A percentile compares a stretch with the other conserved stretches of the same genome.
phyloP scores from a whole-genome alignment of 1,140 invertebrate species.

The Bathynomus jamesi region DNA sequence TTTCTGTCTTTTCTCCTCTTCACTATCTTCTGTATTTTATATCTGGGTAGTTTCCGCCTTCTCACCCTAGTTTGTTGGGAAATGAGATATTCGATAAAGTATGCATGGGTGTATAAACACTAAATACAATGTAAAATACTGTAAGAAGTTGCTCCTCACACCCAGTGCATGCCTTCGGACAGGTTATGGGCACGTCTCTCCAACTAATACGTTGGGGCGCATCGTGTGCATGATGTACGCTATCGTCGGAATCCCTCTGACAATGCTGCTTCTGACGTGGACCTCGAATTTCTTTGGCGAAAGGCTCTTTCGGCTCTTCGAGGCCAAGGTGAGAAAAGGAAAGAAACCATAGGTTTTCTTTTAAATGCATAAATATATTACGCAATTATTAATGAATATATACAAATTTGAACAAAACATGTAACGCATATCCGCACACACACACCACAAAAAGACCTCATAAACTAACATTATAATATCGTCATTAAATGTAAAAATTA shows the following conservation, averaged over 20 bases:
- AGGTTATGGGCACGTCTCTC: conserved; percentile 92
- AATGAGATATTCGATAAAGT: too few species aligned
- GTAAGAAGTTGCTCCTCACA: background rate
- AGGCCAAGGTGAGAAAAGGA: conserved; percentile 23
- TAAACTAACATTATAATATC: too few species aligned
- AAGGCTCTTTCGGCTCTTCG: conserved; percentile 32
- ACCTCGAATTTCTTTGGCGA: conserved; percentile 39
- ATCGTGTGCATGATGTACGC: conserved; percentile 87
- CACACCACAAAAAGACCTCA: too few species aligned
- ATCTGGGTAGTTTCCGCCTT: too few species aligned
- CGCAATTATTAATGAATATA: too few species aligned
- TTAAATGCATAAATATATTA: too few species aligned
- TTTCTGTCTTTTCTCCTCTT: conserved; percentile 39
- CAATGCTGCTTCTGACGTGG: conserved; percentile 60
- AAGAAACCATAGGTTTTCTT: too few species aligned
- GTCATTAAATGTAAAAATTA: too few species aligned
- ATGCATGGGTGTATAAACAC: background rate
- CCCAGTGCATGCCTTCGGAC: conserved; percentile 9
- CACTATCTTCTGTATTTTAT: background rate
- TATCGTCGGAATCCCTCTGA: conserved; percentile 90
- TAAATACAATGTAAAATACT: background rate
- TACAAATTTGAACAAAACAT: too few species aligned
- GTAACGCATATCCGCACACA: too few species aligned
- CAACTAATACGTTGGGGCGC: conserved; percentile 70
- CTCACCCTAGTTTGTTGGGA: too few species aligned